phyloP scores from a whole-genome alignment of 92 coral and sea anemone genomes.

The Phenganax stokvisi region DNA sequence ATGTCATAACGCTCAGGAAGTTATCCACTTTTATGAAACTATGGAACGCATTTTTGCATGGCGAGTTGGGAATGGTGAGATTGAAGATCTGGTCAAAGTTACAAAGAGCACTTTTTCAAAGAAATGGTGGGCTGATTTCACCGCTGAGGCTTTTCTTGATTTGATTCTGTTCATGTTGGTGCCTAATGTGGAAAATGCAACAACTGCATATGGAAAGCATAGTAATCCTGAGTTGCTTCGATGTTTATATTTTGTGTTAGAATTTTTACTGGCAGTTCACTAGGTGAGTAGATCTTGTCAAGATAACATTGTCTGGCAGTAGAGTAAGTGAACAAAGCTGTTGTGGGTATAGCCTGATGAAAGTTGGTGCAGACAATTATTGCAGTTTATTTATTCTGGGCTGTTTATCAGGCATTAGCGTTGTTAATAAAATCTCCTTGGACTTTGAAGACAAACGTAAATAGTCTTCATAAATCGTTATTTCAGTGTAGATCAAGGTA shows the following conservation, averaged over 20 bases:
- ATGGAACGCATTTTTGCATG: slow-evolving; percentile 68
- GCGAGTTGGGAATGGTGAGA: slow-evolving; percentile 81
- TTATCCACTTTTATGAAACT: slow-evolving; percentile 73
- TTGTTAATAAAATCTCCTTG: too few species aligned
- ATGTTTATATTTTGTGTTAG: slow-evolving; percentile 62
- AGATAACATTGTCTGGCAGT: not conserved
- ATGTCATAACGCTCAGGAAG: slow-evolving; percentile 61
- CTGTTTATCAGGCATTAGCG: too few species aligned
- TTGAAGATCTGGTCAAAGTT: slow-evolving; percentile 78
- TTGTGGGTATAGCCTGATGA: too few species aligned
- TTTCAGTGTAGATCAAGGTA: too few species aligned
- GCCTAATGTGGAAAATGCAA: slow-evolving; percentile 36
- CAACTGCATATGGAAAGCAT: slow-evolving; percentile 26
- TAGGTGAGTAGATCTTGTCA: not conserved
- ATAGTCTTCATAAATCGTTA: too few species aligned
- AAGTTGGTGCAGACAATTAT: too few species aligned
- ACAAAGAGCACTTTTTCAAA: slow-evolving; percentile 79
- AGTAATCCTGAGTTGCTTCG: slow-evolving; percentile 77
- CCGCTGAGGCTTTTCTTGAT: slow-evolving; percentile 56
- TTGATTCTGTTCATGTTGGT: slow-evolving; percentile 59
- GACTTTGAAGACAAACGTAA: too few species aligned
- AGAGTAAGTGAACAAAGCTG: too few species aligned
- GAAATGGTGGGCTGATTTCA: slow-evolving; percentile 82
- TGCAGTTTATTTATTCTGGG: too few species aligned
- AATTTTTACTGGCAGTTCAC: slow-evolving; percentile 49